Evolutionary conservation across 2,797 vertebrate genomes (phyloP).

Genomic region (Alosa sapidissima): DNA sequence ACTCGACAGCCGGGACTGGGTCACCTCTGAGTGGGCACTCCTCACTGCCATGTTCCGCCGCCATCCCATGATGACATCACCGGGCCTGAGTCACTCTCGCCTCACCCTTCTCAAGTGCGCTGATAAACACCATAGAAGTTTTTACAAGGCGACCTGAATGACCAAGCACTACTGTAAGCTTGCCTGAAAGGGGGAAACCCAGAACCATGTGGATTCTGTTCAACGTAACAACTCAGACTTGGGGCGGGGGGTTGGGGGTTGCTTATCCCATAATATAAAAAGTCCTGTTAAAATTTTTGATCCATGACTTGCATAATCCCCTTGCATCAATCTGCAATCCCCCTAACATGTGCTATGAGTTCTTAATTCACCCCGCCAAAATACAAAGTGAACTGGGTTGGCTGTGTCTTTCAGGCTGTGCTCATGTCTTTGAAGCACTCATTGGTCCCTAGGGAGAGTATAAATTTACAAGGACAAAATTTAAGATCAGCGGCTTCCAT

Average conservation of each 20-base stretch:
- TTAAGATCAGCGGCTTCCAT: not conserved
- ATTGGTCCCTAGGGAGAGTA: not conserved
- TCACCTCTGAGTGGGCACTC: constrained; percentile 37
- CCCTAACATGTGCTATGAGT: not conserved
- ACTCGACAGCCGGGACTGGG: constrained; percentile 54
- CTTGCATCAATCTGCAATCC: not conserved
- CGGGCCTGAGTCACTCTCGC: constrained; percentile 33
- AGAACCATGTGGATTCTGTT: not conserved
- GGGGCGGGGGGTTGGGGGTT: not conserved
- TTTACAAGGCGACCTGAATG: not conserved
- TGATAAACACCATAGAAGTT: not conserved
- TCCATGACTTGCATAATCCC: constrained; percentile 14
- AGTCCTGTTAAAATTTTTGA: not conserved
- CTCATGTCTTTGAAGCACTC: not conserved
- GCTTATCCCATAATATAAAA: not conserved
- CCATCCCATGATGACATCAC: constrained; percentile 47
- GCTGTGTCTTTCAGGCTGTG: not conserved
- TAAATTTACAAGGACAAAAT: not conserved
- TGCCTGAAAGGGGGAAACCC: not conserved
- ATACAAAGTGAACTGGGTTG: not conserved
- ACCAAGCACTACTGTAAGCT: not conserved
- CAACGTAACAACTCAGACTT: not conserved
- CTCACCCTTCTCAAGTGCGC: constrained; percentile 11
- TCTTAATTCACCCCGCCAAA: not conserved
- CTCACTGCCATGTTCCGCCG: constrained; percentile 41